Percentiles rank a stretch among this genome's conserved stretches.
Conservation (phyloP, 2,797 vertebrate genomes). For the Xyrichtys novacula region DNA sequence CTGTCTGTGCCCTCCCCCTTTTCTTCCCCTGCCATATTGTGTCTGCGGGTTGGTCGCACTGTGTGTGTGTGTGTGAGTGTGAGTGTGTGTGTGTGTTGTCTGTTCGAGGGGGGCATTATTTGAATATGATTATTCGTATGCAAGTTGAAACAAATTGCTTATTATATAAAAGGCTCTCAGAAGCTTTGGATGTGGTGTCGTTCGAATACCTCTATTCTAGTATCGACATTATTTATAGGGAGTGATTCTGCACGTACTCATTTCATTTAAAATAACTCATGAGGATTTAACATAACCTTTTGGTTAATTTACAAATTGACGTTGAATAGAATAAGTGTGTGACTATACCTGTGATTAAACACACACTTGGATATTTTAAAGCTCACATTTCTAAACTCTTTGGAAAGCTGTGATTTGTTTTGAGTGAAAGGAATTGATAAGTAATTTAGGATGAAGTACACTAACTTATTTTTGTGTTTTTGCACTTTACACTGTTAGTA, state of each 20-base stretch:
- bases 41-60: conserved; percentile 83
- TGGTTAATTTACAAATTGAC: conserved; percentile 25
- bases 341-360: conserved; percentile 18
- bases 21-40: conserved; percentile 80
- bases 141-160: conserved; percentile 77
- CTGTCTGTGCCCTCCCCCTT: conserved; percentile 80
- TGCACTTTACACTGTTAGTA: conserved; percentile 5
- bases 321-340: background rate
- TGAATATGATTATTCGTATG: conserved; percentile 82
- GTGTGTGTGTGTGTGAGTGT: conserved; percentile 65
- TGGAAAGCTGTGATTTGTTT: background rate
- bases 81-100: conserved; percentile 64
- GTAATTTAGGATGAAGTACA: conserved; percentile 27
- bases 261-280: conserved; percentile 17
- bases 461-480: conserved; percentile 26
- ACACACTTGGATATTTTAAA: conserved; percentile 10
- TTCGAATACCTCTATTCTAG: conserved; percentile 22
- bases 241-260: conserved; percentile 19
- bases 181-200: conserved; percentile 40
- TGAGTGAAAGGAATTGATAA: conserved; percentile 16
- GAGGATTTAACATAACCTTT: background rate
- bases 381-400: conserved; percentile 3
- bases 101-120: conserved; percentile 81
- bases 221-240: conserved; percentile 28
- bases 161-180: conserved; percentile 62